Evolutionary conservation across 2,797 vertebrate genomes (phyloP).

Genomic region (Phaenicophaeus curvirostris): DNA sequence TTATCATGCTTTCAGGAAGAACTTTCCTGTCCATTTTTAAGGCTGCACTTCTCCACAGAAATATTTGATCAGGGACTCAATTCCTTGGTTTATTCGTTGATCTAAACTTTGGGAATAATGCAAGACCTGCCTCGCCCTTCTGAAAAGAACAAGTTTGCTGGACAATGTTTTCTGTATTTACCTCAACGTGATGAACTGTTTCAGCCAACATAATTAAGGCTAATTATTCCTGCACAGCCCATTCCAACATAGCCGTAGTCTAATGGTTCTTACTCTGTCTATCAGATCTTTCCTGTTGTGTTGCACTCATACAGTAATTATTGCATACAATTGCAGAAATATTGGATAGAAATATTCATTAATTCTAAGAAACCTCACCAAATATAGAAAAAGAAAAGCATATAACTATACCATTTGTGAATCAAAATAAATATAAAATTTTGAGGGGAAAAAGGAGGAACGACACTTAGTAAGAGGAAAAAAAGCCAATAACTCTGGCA

Average conservation of each 20-base stretch:
- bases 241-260: background rate
- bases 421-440: background rate
- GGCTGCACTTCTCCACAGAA: background rate
- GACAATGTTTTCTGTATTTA: background rate
- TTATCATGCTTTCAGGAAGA: background rate
- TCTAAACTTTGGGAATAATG: background rate
- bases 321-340: background rate
- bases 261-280: background rate
- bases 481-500: background rate
- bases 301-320: background rate
- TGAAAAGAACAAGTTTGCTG: background rate
- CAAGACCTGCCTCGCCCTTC: background rate
- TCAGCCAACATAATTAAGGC: background rate
- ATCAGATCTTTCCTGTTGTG: background rate
- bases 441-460: background rate
- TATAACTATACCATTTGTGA: background rate
- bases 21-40: background rate
- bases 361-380: background rate
- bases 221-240: background rate
- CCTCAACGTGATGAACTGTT: background rate
- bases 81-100: background rate
- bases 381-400: background rate
- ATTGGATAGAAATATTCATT: background rate
- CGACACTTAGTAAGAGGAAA: background rate
- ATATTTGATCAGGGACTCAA: too few species aligned